These are phyloP conservation scores for Taxidea taxus DNA, from an alignment of 2,113 vertebrate species.

Conservation along the genomic window DNA sequence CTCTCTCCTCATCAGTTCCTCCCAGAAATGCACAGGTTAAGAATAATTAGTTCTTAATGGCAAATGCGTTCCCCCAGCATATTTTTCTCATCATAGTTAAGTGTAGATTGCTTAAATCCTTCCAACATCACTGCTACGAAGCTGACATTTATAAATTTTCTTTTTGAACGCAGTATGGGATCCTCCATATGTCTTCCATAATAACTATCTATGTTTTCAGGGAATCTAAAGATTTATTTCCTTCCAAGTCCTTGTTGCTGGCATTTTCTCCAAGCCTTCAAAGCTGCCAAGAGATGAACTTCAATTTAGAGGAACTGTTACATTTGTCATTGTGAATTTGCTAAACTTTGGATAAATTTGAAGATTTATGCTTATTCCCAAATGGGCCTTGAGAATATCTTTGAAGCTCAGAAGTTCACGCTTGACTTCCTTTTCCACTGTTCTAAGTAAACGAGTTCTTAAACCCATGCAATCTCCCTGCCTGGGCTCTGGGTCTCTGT, in stretches of 20 bases:
- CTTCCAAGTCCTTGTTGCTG: constrained; percentile 76
- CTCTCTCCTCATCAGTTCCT: background rate
- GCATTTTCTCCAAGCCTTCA: constrained; percentile 78
- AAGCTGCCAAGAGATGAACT: constrained; percentile 80
- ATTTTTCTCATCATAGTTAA: background rate
- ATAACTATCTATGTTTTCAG: constrained; percentile 76
- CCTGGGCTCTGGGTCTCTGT: background rate
- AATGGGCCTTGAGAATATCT: constrained; percentile 45
- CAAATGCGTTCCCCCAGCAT: background rate
- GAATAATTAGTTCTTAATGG: constrained; percentile 13
- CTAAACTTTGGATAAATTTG: constrained; percentile 73
- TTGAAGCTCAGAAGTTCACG: constrained; percentile 42
- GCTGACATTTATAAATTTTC: constrained; percentile 80
- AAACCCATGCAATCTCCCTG: background rate
- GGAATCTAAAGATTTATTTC: constrained; percentile 78
- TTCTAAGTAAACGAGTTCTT: background rate
- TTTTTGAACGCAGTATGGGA: constrained; percentile 71
- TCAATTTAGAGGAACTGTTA: constrained; percentile 77
- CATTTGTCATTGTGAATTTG: constrained; percentile 79
- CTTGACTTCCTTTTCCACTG: constrained; percentile 42
- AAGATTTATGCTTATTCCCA: constrained; percentile 66
- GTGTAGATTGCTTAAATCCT: constrained; percentile 29
- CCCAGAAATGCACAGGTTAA: background rate
- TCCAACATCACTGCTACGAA: constrained; percentile 60
- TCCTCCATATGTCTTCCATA: constrained; percentile 79